These are phyloP conservation scores for Drosophila lowei DNA, from an alignment of 1,140 invertebrate species.

Conservation along the genomic window DNA sequence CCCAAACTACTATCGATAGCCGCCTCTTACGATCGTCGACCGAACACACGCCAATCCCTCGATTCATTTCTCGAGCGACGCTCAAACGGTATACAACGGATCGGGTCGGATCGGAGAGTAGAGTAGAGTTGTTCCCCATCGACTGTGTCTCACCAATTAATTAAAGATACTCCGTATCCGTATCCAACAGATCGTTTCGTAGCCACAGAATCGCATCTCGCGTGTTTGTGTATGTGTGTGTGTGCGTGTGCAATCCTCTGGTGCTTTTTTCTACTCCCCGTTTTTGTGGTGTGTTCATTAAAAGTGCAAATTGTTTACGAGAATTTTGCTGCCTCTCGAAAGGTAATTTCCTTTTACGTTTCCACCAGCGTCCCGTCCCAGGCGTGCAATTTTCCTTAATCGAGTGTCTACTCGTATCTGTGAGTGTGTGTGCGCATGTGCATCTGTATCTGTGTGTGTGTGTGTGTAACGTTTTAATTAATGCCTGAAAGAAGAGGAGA, in stretches of 20 bases:
- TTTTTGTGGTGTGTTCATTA: slow-evolving; percentile 58
- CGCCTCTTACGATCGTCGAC: slow-evolving; percentile 52
- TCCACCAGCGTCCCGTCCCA: slow-evolving; percentile 43
- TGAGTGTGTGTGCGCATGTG: slow-evolving; percentile 9
- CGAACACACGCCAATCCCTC: slow-evolving; percentile 27
- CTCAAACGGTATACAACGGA: slow-evolving; percentile 60
- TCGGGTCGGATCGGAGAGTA: background rate
- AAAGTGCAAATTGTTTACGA: slow-evolving; percentile 66
- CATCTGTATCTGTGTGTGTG: slow-evolving; percentile 5
- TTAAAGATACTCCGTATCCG: no score
- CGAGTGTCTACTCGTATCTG: background rate
- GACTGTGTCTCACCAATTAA: no score
- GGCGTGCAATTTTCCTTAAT: slow-evolving; percentile 68
- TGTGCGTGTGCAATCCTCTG: slow-evolving; percentile 4
- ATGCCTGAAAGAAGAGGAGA: slow-evolving; percentile 13
- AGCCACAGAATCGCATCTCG: slow-evolving; percentile 27
- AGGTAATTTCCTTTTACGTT: slow-evolving; percentile 66
- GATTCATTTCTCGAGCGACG: slow-evolving; percentile 68
- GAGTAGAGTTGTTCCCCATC: background rate
- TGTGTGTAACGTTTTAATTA: slow-evolving; percentile 63
- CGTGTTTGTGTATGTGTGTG: slow-evolving; percentile 17
- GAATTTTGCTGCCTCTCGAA: slow-evolving; percentile 58
- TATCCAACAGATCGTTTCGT: slow-evolving; percentile 12
- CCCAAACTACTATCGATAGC: slow-evolving; percentile 72
- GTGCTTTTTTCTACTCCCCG: slow-evolving; percentile 15